phyloP scores from a whole-genome alignment of 2,797 vertebrate species.

The Sternotherus odoratus region DNA sequence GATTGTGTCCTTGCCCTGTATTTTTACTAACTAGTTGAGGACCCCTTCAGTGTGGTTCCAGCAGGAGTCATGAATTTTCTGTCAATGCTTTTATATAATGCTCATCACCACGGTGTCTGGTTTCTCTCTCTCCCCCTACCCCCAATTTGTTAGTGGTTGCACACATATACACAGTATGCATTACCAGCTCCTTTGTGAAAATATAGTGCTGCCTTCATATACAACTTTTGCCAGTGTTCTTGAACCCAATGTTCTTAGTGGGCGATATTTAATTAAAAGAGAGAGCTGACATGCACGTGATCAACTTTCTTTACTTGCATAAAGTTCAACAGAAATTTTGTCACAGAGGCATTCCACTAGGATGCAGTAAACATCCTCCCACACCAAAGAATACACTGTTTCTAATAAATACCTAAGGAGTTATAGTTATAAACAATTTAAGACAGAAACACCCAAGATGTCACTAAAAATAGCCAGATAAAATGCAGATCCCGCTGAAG shows the following conservation, averaged over 20 bases:
- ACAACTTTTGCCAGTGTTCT: not conserved
- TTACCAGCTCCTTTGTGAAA: too few species aligned
- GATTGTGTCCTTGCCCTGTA: rapidly evolving
- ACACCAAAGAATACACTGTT: rapidly evolving
- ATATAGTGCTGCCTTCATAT: rapidly evolving
- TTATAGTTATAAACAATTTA: rapidly evolving
- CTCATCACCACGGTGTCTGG: rapidly evolving
- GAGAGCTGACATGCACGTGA: rapidly evolving
- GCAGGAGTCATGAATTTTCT: rapidly evolving
- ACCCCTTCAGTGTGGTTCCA: not conserved
- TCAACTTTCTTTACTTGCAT: rapidly evolving
- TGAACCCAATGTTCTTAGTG: rapidly evolving
- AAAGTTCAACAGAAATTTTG: not conserved
- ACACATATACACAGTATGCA: rapidly evolving
- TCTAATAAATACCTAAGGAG: not conserved
- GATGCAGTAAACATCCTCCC: not conserved
- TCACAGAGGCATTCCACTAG: not conserved
- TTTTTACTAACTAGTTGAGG: rapidly evolving
- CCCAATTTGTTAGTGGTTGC: not conserved
- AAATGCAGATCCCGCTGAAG: not conserved
- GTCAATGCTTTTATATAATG: rapidly evolving
- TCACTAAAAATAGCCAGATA: not conserved
- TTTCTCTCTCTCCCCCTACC: not conserved
- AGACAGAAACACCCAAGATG: not conserved
- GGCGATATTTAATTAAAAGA: rapidly evolving